Conservation (phyloP, 2,113 vertebrate species). For the Microtus montanus region DNA sequence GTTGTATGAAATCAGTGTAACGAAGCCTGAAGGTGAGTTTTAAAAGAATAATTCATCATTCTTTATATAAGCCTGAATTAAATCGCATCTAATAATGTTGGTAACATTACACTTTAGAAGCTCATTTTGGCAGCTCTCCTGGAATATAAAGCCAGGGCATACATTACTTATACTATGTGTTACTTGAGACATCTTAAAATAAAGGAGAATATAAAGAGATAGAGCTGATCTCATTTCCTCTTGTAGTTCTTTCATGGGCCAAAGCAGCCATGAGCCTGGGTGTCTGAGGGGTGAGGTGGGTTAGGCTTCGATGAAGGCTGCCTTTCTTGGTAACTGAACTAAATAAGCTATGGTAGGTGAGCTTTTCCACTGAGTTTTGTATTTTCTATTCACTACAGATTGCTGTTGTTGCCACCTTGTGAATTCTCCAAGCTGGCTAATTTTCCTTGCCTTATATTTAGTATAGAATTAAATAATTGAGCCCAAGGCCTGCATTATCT, state of each 20-base stretch:
- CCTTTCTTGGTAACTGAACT: neutral
- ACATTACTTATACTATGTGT: neutral
- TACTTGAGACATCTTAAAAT: conserved; percentile 54
- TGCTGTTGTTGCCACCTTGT: neutral
- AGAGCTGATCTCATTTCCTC: conserved; percentile 63
- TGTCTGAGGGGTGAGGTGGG: neutral
- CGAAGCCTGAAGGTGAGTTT: neutral
- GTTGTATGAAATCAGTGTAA: neutral
- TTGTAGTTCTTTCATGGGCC: neutral
- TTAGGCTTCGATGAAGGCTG: neutral
- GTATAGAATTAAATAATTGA: neutral
- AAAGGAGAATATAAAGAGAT: conserved; percentile 47
- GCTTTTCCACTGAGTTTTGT: neutral
- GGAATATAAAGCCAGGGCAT: neutral
- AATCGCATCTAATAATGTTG: neutral
- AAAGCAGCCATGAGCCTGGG: neutral
- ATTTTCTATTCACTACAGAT: neutral
- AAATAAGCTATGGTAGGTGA: neutral
- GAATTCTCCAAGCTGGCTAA: neutral
- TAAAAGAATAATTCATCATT: neutral
- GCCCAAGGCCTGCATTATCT: neutral
- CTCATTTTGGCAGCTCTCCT: conserved; percentile 21
- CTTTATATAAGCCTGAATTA: neutral
- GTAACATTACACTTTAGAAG: neutral
- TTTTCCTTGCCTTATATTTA: neutral